Evolutionary conservation across 2,113 vertebrate species (phyloP).

Genomic region (Cynopterus brachyotis): DNA sequence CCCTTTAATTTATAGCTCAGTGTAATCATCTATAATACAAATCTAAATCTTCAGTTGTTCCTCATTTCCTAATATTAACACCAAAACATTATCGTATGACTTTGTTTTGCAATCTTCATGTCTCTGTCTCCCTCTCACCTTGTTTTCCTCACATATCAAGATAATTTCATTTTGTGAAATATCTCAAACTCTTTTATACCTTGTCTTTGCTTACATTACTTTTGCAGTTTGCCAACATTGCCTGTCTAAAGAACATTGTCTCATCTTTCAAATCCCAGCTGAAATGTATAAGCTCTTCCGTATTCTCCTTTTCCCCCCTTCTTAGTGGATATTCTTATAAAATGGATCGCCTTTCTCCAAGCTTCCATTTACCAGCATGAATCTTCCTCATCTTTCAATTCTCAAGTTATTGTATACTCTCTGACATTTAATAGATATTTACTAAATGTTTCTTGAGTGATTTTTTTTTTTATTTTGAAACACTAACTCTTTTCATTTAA

Average conservation of each 20-base stretch:
- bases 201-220: not conserved
- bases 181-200: not conserved
- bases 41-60: not conserved
- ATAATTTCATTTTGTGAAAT: not conserved
- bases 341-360: not conserved
- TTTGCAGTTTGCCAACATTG: not conserved
- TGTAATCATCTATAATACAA: not conserved
- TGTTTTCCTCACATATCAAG: not conserved
- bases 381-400: not conserved
- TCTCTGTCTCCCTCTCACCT: not conserved
- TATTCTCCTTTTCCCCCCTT: not conserved
- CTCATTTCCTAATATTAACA: not conserved
- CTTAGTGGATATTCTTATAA: not conserved
- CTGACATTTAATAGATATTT: not conserved
- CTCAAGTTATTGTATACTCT: not conserved
- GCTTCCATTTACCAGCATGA: not conserved
- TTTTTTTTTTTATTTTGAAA: not conserved
- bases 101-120: not conserved
- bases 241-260: not conserved
- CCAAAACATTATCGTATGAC: not conserved
- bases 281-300: not conserved
- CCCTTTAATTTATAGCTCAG: not conserved
- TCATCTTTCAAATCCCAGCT: not conserved
- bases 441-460: not conserved
- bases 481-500: not conserved